Conservation (phyloP, 2,113 vertebrate species). For the Amia ocellicauda region DNA sequence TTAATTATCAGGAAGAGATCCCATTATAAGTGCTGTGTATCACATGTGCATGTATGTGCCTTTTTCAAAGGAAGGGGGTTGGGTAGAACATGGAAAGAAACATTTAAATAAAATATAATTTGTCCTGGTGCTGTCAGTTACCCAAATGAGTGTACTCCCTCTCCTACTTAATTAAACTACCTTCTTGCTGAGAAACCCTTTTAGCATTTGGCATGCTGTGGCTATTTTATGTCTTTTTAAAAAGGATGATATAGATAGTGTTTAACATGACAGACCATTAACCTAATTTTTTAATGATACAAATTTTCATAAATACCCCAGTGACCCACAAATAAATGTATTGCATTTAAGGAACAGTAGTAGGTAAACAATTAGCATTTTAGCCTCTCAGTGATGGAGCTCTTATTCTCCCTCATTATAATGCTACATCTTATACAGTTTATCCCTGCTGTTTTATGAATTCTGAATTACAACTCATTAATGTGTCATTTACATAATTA, state of each 20-base stretch:
- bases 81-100: too few species aligned
- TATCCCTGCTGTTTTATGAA: slow-evolving; percentile 74
- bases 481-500: slow-evolving; percentile 78
- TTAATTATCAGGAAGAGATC: too few species aligned
- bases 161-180: slow-evolving; percentile 19
- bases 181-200: slow-evolving; percentile 2
- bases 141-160: background rate
- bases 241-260: slow-evolving; percentile 44
- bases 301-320: slow-evolving; percentile 52
- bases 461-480: slow-evolving; percentile 77
- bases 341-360: slow-evolving; percentile 62
- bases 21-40: too few species aligned
- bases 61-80: too few species aligned
- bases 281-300: slow-evolving; percentile 47
- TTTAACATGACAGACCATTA: slow-evolving; percentile 42
- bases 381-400: slow-evolving; percentile 56
- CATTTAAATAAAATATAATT: too few species aligned
- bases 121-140: background rate
- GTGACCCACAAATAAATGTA: slow-evolving; percentile 55
- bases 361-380: slow-evolving; percentile 71
- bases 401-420: slow-evolving; percentile 58
- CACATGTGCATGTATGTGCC: too few species aligned
- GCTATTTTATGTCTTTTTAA: slow-evolving; percentile 29
- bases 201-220: slow-evolving; percentile 12
- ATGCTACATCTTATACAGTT: slow-evolving; percentile 61